A percentile compares a stretch with the other conserved stretches of the same genome.
phyloP scores from a whole-genome alignment of 2,888 invertebrate species.

The Geophilus truncorum region DNA sequence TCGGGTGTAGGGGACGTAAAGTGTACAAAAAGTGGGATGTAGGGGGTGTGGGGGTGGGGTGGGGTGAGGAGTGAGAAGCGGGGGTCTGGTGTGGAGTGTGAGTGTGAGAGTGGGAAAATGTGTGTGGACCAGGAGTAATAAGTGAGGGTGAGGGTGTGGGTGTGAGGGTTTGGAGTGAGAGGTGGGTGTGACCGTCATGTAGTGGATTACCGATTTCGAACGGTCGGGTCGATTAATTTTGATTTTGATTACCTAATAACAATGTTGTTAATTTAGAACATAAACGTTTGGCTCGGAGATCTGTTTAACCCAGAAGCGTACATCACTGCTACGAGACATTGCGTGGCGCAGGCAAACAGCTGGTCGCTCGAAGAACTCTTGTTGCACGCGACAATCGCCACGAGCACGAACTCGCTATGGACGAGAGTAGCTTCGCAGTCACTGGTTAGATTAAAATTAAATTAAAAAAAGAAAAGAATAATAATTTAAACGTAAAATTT shows the following conservation, averaged over 20 bases:
- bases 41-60: too few relatives aligned
- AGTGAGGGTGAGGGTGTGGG: too few relatives aligned
- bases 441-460: too few relatives aligned
- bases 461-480: too few relatives aligned
- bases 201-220: conserved; percentile 99
- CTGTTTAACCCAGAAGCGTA: conserved; percentile 97
- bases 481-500: too few relatives aligned
- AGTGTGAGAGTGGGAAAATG: too few relatives aligned
- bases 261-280: conserved; percentile 57
- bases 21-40: too few relatives aligned
- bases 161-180: too few relatives aligned
- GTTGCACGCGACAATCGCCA: conserved; percentile 66
- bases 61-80: too few relatives aligned
- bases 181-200: conserved; percentile 88
- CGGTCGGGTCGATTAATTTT: conserved; percentile 85
- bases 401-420: conserved; percentile 44
- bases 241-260: neutral
- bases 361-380: conserved; percentile 91
- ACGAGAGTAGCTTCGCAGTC: conserved; percentile 52
- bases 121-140: too few relatives aligned
- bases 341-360: conserved; percentile 70
- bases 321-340: conserved; percentile 97
- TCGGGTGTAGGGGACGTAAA: too few relatives aligned
- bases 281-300: conserved; percentile 96
- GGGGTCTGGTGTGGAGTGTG: too few relatives aligned